Conservation (phyloP, 53 echinoderm and acorn worm species). For the Luidia sarsii region DNA sequence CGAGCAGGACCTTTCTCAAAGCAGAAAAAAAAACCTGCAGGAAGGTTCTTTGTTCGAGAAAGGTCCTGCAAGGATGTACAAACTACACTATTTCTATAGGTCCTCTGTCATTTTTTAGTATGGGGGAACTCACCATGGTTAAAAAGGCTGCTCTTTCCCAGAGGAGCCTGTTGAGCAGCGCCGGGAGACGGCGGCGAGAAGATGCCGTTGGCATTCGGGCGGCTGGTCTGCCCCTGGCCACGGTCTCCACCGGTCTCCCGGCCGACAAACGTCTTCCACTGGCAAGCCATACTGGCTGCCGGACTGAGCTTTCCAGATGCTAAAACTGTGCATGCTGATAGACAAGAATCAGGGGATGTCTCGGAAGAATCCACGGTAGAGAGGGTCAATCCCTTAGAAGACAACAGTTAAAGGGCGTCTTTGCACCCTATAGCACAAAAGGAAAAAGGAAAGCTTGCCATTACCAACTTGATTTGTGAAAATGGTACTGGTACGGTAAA, state of each 20-base stretch:
- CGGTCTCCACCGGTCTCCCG: neutral
- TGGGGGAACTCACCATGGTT: constrained; percentile 81
- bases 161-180: constrained; percentile 41
- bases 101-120: too few species aligned
- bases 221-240: neutral
- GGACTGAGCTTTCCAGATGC: neutral
- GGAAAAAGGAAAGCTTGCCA: too few species aligned
- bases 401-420: constrained; percentile 20
- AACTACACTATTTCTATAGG: too few species aligned
- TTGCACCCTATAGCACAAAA: constrained; percentile 19
- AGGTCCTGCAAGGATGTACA: too few species aligned
- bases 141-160: constrained; percentile 72
- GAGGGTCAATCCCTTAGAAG: constrained; percentile 32
- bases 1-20: too few species aligned
- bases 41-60: too few species aligned
- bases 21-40: too few species aligned
- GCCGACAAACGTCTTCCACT: neutral
- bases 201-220: neutral
- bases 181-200: neutral
- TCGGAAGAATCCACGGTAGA: constrained; percentile 60
- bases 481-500: too few species aligned
- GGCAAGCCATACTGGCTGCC: constrained; percentile 22
- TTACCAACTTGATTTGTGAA: too few species aligned
- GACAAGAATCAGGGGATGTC: neutral
- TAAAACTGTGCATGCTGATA: constrained; percentile 2